Evolutionary conservation across 2,113 vertebrate genomes (phyloP).

Genomic region (Corythaixoides concolor): DNA sequence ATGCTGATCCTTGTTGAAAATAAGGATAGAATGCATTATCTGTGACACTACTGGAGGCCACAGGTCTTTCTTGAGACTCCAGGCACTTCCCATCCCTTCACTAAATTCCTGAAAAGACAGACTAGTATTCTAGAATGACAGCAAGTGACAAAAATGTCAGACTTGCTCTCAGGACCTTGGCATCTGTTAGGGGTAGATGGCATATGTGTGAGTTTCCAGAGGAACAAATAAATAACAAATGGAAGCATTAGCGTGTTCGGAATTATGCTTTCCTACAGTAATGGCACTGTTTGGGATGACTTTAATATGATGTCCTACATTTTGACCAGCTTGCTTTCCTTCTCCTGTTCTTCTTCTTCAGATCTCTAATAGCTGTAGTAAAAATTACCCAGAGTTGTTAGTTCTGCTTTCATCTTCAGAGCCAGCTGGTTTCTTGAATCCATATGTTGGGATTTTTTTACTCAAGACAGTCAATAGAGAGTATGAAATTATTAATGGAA

Average conservation of each 20-base stretch:
- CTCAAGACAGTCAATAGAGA: background rate
- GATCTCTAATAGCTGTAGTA: background rate
- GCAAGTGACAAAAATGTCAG: background rate
- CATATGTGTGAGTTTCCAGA: background rate
- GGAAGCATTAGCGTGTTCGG: background rate
- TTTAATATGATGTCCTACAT: background rate
- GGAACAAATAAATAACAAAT: background rate
- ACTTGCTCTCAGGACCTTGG: background rate
- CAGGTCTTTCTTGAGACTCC: background rate
- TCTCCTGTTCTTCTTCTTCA: background rate
- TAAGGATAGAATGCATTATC: background rate
- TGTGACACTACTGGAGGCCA: background rate
- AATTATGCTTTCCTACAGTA: background rate
- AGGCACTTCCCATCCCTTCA: background rate
- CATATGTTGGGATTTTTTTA: background rate
- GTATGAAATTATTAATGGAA: background rate
- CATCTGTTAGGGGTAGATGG: background rate
- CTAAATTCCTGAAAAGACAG: background rate
- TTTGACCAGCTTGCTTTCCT: background rate
- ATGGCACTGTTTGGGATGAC: background rate
- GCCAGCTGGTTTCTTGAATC: background rate
- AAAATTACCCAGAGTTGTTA: background rate
- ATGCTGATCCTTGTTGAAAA: background rate
- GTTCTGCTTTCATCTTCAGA: constrained; percentile 26
- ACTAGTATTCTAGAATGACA: background rate